Base-by-base conservation (phyloP, 92 coral and sea anemone species). In the Ricordea florida region DNA sequence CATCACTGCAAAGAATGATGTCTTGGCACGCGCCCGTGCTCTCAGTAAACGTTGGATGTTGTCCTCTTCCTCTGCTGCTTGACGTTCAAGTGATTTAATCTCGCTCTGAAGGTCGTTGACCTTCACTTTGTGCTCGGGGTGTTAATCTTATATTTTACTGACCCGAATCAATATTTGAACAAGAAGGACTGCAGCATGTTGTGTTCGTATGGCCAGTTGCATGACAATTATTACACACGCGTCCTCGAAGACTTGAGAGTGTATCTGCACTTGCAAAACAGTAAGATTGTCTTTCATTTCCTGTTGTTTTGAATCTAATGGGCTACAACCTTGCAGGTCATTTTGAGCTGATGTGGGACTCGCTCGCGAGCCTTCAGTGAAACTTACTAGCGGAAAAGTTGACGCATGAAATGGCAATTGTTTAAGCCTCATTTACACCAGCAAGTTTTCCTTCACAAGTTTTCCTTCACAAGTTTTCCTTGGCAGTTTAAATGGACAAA, bases 1-100 rank as follows among this genome's bases (percentile, higher is more conserved):
- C 87, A 74, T 82, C 8, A 34, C 34, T n/a, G 76, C 82, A 42
- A 74, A 73, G 43, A 82, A 82, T 16, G 52, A 56, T 22, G 55
- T 50, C 14, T 46, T 66, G 8, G 82, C 76, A 17, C 66, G 16
- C 58, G 73, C 82, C 18, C 77, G 69, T 18, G 77, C 80, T 5
- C 55, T 43, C 22, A 27, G 45, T 14, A 81, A 24, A 33, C 35
- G 22, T 59, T 26, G 51, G 26, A 71, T 15, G 34, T 71, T 32
- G 10, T 25, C 32, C 5, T 78, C 84, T 28, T 66, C 61, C 14
- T 25, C 60, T 23, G n/a, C 9, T 14, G 24, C 68, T 34, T 63
- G 57, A 28, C 40, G 38, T 64, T 66, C 76, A 20, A 77, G 75
- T 21, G 27, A 18, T 47, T 64, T 77, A 32, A 79, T 79, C 10